Evolutionary conservation across 2,797 vertebrate species (phyloP), one percentile per base, ranked within the genome.

Genomic region (Alca torda): DNA sequence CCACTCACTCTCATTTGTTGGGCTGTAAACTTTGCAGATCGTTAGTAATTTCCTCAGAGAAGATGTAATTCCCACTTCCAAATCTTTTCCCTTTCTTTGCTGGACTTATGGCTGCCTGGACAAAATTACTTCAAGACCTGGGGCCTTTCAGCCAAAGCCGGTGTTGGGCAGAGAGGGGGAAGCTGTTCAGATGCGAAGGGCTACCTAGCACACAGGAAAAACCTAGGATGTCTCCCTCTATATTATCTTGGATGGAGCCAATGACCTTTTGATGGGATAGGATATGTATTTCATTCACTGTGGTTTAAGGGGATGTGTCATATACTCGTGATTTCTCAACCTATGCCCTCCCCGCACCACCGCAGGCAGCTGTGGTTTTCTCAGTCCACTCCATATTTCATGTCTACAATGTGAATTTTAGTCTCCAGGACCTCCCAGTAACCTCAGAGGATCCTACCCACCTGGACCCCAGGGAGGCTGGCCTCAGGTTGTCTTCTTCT

Each of bases 211-310:
- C 18, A 25, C 9, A 35, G 39, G 15, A 37, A 59, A 70, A 16
- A 18, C 5, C 15, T 14, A 13, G 5, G 26, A 63, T 21, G 9
- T 13, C 17, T 46, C 16, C n/a, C 6, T 21, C 14, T 43, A 0
- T 1, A 1, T 14, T 26, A 7, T 8, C 51, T 13, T 35, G 46
- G 37, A 7, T 45, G 23, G 5, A 37, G 33, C 7, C 64, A 24
- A 16, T 10, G 68, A 48, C 23, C 16, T 88, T 28, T 12, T 23
- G 45, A 10, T 2, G 18, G 57, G 13, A 8, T 2, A 25, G 28
- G 33, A 13, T 16, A 51, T 10, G 0, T 8, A 8, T 3, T 33
- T 46, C 9, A 16, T 4, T 63, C 35, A 4, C 41, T 45, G 75
- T 21, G 13, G 25, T 43, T 65, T 14, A 23, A 76, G 37, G 30